Conservation (phyloP, 2,888 invertebrate species). For the Caenorhabditis uteleia region DNA sequence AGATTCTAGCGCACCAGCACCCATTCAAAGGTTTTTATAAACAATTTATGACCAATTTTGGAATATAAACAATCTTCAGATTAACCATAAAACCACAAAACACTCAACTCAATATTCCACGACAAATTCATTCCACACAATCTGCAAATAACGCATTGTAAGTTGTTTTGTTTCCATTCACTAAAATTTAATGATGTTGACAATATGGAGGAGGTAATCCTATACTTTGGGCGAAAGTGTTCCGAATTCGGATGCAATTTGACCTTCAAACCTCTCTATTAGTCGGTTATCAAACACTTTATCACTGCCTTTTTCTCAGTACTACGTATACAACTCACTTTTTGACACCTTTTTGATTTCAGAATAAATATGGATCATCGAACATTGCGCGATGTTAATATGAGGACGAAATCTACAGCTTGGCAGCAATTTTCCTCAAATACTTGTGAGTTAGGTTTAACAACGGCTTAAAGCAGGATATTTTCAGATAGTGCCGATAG, state of each 20-base stretch:
- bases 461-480: background rate
- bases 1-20: slow-evolving; percentile 51
- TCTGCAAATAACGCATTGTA: slow-evolving; percentile 40
- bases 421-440: slow-evolving; percentile 32
- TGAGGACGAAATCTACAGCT: slow-evolving; percentile 23
- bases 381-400: slow-evolving; percentile 21
- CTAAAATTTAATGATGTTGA: too few species aligned
- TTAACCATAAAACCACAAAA: slow-evolving; percentile 41
- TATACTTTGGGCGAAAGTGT: too few species aligned
- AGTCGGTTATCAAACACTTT: too few species aligned
- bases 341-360: slow-evolving; percentile 6
- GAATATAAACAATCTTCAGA: slow-evolving; percentile 11
- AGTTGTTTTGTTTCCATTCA: too few species aligned
- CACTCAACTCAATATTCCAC: slow-evolving; percentile 38
- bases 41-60: background rate
- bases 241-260: too few species aligned
- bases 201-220: too few species aligned
- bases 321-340: too few species aligned
- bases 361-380: slow-evolving; percentile 34
- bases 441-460: slow-evolving; percentile 13
- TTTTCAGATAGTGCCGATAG: slow-evolving; percentile 30
- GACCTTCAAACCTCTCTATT: too few species aligned
- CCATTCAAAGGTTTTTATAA: slow-evolving; percentile 29
- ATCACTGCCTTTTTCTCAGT: too few species aligned
- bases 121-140: slow-evolving; percentile 35